Conservation (phyloP, 2,797 vertebrate species). For the Gymnoscopelus braueri region DNA sequence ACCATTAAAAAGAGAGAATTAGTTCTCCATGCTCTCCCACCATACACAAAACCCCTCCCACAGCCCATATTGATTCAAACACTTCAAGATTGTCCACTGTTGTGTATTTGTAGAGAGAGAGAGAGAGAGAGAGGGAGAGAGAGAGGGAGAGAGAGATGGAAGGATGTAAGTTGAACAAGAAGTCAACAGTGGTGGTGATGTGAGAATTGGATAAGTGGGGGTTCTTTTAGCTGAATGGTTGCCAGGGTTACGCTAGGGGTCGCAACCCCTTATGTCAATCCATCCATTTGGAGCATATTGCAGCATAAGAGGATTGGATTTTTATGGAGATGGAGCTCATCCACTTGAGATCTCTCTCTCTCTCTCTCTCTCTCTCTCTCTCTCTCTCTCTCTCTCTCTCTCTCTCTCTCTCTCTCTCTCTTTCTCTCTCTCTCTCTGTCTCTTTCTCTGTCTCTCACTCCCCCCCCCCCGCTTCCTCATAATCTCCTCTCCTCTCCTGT, state of each 20-base stretch:
- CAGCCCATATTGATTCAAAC: no score
- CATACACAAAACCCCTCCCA: no score
- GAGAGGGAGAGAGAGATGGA: no score
- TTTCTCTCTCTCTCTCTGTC: neutral
- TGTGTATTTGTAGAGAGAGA: no score
- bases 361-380: conserved; percentile 16
- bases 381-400: neutral
- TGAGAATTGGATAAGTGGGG: conserved; percentile 3
- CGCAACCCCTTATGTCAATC: conserved; percentile 65
- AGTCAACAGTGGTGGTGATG: conserved; percentile 1
- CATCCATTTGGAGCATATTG: conserved; percentile 71
- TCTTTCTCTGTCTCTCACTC: neutral
- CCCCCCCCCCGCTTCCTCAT: neutral
- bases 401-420: neutral
- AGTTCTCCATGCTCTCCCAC: no score
- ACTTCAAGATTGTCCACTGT: no score
- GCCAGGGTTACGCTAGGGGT: conserved; percentile 66
- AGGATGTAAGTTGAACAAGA: no score
- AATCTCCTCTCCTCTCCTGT: neutral
- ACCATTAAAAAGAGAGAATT: no score
- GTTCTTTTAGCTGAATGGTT: conserved; percentile 49
- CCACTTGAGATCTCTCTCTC: conserved; percentile 43
- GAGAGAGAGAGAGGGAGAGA: no score
- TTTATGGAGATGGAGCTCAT: conserved; percentile 74
- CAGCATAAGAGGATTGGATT: conserved; percentile 66